phyloP scores from a whole-genome alignment of 2,888 invertebrate species.

The Biston stratarius region DNA sequence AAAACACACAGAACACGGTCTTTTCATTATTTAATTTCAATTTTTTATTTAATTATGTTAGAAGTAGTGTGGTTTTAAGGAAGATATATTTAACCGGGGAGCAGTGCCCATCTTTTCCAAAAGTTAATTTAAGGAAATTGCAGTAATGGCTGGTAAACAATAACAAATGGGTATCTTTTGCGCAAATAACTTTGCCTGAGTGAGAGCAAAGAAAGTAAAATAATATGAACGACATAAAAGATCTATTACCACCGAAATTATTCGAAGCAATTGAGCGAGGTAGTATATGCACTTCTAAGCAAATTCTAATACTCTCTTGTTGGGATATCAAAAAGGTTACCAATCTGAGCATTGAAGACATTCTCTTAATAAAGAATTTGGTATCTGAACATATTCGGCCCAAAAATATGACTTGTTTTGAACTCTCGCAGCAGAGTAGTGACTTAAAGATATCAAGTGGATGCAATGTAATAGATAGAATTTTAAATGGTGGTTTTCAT shows the following conservation, averaged over 20 bases:
- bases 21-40: no score
- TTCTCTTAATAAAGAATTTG: slow-evolving; percentile 63
- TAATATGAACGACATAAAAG: slow-evolving; percentile 40
- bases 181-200: no score
- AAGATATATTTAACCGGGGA: no score
- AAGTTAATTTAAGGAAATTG: no score
- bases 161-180: no score
- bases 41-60: no score
- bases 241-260: slow-evolving; percentile 62
- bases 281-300: slow-evolving; percentile 66
- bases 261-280: slow-evolving; percentile 67
- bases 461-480: slow-evolving; percentile 86
- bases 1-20: no score
- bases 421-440: slow-evolving; percentile 51
- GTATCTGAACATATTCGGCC: slow-evolving; percentile 60
- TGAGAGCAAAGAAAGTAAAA: background rate
- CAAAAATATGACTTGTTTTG: slow-evolving; percentile 49
- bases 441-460: slow-evolving; percentile 77
- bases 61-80: no score
- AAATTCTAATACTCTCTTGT: slow-evolving; percentile 66
- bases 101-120: no score
- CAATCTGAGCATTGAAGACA: slow-evolving; percentile 66
- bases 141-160: no score
- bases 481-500: slow-evolving; percentile 89
- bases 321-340: slow-evolving; percentile 75